Base-by-base conservation (phyloP, 2,888 invertebrate genomes). In the Rhimphoctona megacephalus region DNA sequence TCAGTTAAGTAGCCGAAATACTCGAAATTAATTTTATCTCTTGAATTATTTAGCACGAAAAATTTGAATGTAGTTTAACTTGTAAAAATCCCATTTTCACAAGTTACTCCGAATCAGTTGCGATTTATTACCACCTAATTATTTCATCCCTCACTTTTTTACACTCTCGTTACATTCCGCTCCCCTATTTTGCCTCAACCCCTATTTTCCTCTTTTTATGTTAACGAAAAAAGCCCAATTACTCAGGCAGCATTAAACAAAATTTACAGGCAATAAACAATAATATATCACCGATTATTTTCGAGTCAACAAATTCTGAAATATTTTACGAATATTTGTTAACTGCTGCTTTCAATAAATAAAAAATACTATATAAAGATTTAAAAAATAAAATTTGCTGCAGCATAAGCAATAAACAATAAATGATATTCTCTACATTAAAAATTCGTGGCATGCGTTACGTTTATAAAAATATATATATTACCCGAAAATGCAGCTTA, bases 11-110 rank as follows among this genome's bases (percentile, higher is more conserved):
- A 61, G 7, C 30, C 9, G 17, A 61, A 61, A 30, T 61, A 30
- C 61, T 30, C 61, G 17, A 17, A 61, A 61, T 25, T 30, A 30
- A 61, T 61, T 61, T 30, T 61, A 61, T 61, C 61, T 61, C 17
- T 17, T 69, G 17, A 43, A 43, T 39, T 43, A 43, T 43, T 25
- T 17, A 14, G 25, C n/a, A 25, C 22, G 11, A 14, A 8, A 43
- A 43, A 22, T 11, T 22, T 22, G 1, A 6, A 43, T 43, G 14
- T 17, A 43, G 22, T 43, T 43, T 17, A 7, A 22, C 25, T 43
- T 43, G 25, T 69, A 39, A 67, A 43, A 67, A 43, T 69, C 43
- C 43, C 36, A 43, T 69, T 39, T 25, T 30, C 17, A 9, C 61
- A 6, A 61, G 30, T 61, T 61, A 61, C 61, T 30, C 17, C 4